Conservation (phyloP, 2,113 vertebrate species). For the Pelecanus crispus region DNA sequence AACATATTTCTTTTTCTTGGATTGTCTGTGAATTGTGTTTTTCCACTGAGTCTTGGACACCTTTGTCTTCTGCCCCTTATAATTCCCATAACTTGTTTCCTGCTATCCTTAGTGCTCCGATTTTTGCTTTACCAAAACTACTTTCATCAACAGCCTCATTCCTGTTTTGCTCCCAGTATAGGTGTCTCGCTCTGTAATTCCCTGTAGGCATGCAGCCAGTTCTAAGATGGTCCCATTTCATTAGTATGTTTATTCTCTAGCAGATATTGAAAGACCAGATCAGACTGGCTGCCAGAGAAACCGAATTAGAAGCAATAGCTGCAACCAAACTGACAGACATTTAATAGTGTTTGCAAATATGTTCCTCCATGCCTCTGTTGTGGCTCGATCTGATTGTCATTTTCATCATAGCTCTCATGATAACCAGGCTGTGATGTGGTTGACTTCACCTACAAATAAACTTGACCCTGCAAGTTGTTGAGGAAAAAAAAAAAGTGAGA, state of each 20-base stretch:
- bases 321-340: not conserved
- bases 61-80: not conserved
- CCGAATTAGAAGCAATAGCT: not conserved
- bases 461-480: not conserved
- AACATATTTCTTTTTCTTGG: not conserved
- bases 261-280: not conserved
- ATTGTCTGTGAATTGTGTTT: not conserved
- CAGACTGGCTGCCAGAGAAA: not conserved
- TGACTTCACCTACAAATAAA: not conserved
- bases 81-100: not conserved
- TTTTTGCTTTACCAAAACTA: not conserved
- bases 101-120: not conserved
- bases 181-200: not conserved
- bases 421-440: not conserved
- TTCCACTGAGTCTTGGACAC: not conserved
- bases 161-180: not conserved
- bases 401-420: not conserved
- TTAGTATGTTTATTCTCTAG: not conserved
- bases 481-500: not conserved
- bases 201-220: not conserved
- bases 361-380: not conserved
- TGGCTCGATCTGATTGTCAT: not conserved
- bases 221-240: not conserved
- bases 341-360: not conserved
- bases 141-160: not conserved